A percentile compares a stretch with the other conserved stretches of the same genome.
Evolutionary conservation across 2,888 invertebrate genomes (phyloP).

Genomic region (Noctuana brunneofusca): DNA sequence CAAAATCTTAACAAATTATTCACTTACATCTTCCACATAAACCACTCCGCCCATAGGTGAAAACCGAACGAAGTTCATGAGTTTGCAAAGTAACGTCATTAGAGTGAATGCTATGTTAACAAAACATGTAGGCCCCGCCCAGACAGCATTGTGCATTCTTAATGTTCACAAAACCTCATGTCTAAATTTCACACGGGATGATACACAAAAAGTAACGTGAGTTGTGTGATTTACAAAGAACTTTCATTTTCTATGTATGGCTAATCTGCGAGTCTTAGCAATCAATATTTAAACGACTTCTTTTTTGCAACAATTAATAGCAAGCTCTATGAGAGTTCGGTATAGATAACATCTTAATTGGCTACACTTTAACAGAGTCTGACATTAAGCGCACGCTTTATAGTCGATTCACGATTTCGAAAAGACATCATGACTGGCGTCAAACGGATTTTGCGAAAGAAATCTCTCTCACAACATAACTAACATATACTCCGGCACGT

Average conservation of each 20-base stretch:
- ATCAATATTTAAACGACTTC: conserved; percentile 37
- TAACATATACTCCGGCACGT: not conserved
- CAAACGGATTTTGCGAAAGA: conserved; percentile 5
- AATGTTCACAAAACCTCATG: conserved; percentile 42
- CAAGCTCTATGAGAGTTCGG: conserved; percentile 16
- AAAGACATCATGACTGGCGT: conserved; percentile 25
- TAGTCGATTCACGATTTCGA: conserved; percentile 23
- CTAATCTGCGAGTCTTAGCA: conserved; percentile 53
- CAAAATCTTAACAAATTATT: too few relatives aligned
- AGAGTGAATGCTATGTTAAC: conserved; percentile 13
- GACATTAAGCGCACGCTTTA: conserved; percentile 18
- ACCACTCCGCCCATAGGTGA: too few relatives aligned
- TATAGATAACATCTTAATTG: conserved; percentile 35
- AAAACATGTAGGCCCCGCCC: conserved; percentile 34
- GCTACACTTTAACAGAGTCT: conserved; percentile 22
- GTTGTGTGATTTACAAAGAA: conserved; percentile 57
- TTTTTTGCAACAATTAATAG: conserved; percentile 18
- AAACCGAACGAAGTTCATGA: not conserved
- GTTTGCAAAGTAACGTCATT: not conserved
- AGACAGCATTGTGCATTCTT: conserved; percentile 16
- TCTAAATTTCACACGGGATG: conserved; percentile 67
- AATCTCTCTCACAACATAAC: not conserved
- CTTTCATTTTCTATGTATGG: conserved; percentile 68
- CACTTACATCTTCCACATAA: too few relatives aligned
- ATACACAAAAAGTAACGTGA: conserved; percentile 66